Evolutionary conservation across 1,140 invertebrate species (phyloP).

Genomic region (Drosophila saltans): DNA sequence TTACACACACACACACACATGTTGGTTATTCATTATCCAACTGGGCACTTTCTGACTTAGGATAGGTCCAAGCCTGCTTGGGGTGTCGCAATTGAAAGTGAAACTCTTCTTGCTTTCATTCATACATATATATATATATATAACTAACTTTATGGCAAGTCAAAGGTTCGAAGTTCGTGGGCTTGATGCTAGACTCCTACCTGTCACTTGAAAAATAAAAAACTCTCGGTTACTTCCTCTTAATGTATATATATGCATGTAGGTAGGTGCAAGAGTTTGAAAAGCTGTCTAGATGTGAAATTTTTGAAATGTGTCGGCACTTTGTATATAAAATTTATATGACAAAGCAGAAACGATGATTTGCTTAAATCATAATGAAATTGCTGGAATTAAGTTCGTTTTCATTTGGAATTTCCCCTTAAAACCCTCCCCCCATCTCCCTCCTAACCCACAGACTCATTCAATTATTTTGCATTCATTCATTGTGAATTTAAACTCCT

Average conservation of each 20-base stretch:
- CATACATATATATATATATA: too few relatives aligned
- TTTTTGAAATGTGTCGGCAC: conserved; percentile 22
- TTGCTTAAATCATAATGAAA: background rate
- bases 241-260: background rate
- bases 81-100: conserved; percentile 76
- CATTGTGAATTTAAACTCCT: background rate
- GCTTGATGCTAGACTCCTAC: conserved; percentile 17
- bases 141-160: conserved; percentile 22
- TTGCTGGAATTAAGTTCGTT: background rate
- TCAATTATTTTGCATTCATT: background rate
- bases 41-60: conserved; percentile 26
- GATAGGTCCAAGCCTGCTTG: conserved; percentile 16
- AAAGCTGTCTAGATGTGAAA: conserved; percentile 28
- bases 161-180: conserved; percentile 44
- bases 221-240: conserved; percentile 16
- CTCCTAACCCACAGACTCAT: too few relatives aligned
- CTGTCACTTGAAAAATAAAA: conserved; percentile 5
- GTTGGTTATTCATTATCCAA: conserved; percentile 53
- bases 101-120: conserved; percentile 70
- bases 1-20: conserved; percentile 58
- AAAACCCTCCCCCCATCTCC: too few relatives aligned
- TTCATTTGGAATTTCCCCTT: too few relatives aligned
- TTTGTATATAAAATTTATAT: background rate
- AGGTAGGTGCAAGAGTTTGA: conserved; percentile 27
- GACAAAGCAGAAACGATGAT: background rate